Conservation (phyloP, 64 coral and sea anemone species). For the Montipora efflorescens region DNA sequence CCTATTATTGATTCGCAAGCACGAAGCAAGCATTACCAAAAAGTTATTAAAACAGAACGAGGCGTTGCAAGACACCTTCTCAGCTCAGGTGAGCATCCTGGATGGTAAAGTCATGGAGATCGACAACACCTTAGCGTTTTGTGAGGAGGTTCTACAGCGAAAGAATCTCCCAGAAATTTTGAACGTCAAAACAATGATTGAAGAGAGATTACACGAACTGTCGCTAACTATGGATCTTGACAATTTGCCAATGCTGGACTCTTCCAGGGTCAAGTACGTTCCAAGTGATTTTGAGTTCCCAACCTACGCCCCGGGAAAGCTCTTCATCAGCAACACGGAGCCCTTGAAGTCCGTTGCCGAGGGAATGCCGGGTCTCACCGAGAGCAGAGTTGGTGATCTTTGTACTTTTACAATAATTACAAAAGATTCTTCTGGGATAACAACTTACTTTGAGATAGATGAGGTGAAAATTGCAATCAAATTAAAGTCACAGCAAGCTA, state of each 20-base stretch:
- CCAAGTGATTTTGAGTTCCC: not conserved
- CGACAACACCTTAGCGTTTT: not conserved
- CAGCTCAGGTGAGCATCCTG: not conserved
- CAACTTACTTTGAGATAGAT: constrained; percentile 6
- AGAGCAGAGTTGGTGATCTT: not conserved
- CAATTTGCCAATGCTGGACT: not conserved
- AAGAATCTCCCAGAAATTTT: constrained; percentile 30
- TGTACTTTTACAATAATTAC: constrained; percentile 7
- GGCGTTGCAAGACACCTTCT: not conserved
- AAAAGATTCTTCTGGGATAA: not conserved
- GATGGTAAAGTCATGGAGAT: not conserved
- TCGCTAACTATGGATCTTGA: not conserved
- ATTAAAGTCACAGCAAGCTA: not conserved
- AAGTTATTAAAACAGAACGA: not conserved
- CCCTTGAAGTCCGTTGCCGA: not conserved
- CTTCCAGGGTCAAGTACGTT: not conserved
- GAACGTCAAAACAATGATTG: not conserved
- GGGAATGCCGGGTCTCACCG: not conserved
- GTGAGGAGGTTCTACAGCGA: constrained; percentile 3
- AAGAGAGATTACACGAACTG: not conserved
- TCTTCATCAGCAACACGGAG: not conserved
- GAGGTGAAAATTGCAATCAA: not conserved
- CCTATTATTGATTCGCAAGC: not conserved
- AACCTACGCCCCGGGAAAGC: not conserved
- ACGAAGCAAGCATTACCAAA: not conserved